A percentile compares a stretch with the other conserved stretches of the same genome.
Conservation (phyloP, 2,888 invertebrate species). For the Paralinhomoeus sp. region DNA sequence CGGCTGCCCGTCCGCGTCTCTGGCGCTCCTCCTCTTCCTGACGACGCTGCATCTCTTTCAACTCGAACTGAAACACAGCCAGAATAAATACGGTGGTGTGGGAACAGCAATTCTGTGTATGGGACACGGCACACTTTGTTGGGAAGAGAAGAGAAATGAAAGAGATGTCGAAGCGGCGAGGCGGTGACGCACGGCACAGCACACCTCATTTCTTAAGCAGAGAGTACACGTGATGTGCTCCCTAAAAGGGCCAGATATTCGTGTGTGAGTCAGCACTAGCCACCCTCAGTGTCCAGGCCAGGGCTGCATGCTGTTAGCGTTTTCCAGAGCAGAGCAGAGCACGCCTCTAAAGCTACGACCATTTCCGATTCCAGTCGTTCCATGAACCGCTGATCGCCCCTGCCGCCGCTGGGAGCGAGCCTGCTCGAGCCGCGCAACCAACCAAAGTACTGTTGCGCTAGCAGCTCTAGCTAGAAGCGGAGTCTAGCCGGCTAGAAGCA, state of each 20-base stretch:
- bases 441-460: constrained; percentile 1
- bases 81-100: too few species aligned
- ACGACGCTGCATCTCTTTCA: constrained; percentile 73
- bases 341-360: constrained; percentile 1
- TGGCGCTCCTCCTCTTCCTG: constrained; percentile 22
- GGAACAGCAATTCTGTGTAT: neutral
- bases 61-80: constrained; percentile 53
- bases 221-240: too few species aligned
- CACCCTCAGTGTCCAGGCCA: too few species aligned
- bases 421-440: neutral
- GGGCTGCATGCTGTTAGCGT: too few species aligned
- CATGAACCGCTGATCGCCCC: constrained; percentile 1
- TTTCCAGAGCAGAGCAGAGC: too few species aligned
- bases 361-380: constrained; percentile 5
- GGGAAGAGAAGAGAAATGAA: constrained; percentile 1
- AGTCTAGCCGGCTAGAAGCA: too few species aligned
- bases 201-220: too few species aligned
- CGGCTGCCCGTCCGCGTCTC: constrained; percentile 5
- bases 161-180: neutral
- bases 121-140: neutral
- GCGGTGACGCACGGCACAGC: too few species aligned
- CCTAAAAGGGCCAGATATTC: too few species aligned
- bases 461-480: constrained; percentile 4
- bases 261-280: too few species aligned
- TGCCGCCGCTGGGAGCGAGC: neutral